Percentiles rank a stretch among this genome's conserved stretches.
phyloP scores from a whole-genome alignment of 2,113 vertebrate species.

The Crotophaga sulcirostris region DNA sequence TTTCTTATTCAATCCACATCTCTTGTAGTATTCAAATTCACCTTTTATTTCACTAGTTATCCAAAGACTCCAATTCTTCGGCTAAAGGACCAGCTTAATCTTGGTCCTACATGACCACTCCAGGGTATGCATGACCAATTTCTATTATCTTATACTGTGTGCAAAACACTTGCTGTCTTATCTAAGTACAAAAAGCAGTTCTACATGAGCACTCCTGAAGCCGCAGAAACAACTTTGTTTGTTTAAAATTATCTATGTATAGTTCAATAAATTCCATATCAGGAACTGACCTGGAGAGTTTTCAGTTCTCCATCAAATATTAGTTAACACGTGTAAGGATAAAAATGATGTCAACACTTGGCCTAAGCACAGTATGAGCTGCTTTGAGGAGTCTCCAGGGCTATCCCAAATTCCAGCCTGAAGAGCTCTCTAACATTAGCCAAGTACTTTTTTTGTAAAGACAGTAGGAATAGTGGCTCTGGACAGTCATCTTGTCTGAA shows the following conservation, averaged over 20 bases:
- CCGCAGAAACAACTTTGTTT: neutral
- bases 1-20: neutral
- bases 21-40: neutral
- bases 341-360: neutral
- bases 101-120: neutral
- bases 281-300: neutral
- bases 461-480: neutral
- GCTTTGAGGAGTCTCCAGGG: neutral
- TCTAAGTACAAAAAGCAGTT: fast-evolving
- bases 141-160: neutral
- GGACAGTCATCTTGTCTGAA: neutral
- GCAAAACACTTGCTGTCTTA: neutral
- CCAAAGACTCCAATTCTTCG: neutral
- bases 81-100: neutral
- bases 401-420: neutral
- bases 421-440: neutral
- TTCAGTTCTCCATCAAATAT: neutral
- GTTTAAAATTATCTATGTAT: neutral
- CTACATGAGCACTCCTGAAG: neutral
- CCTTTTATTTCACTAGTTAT: neutral
- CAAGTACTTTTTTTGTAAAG: neutral
- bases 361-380: neutral
- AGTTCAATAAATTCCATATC: neutral
- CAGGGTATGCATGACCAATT: neutral
- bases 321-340: neutral